These are phyloP conservation scores for Boleophthalmus pectinirostris DNA, from an alignment of 2,113 vertebrate species.

Conservation along the genomic window DNA sequence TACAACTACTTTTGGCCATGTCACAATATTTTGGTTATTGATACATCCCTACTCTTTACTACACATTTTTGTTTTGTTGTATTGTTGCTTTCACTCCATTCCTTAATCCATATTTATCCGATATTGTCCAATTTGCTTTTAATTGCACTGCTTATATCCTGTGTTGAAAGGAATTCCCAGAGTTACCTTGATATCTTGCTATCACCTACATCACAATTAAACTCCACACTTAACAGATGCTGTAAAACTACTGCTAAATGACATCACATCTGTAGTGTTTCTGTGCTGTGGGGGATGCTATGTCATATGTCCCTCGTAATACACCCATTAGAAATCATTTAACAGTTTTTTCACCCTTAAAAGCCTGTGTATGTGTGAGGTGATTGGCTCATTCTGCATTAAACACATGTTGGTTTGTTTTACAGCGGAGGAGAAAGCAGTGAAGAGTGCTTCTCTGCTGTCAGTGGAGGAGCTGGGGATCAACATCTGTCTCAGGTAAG, in stretches of 20 bases:
- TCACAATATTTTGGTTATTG: too few species aligned
- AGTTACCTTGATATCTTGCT: constrained; percentile 31
- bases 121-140: constrained; percentile 3
- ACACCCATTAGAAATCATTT: not conserved
- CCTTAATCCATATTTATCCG: not conserved
- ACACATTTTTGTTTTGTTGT: not conserved
- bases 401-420: constrained; percentile 33
- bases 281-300: not conserved
- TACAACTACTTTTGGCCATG: too few species aligned
- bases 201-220: constrained; percentile 35
- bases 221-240: constrained; percentile 14
- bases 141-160: not conserved
- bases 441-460: constrained; percentile 31
- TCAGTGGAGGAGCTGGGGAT: constrained; percentile 66
- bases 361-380: not conserved
- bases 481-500: constrained; percentile 59
- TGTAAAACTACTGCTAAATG: constrained; percentile 27
- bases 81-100: not conserved
- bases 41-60: too few species aligned
- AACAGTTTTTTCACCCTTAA: not conserved
- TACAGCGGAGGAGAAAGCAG: constrained; percentile 47
- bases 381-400: not conserved
- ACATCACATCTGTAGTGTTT: constrained; percentile 13
- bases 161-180: constrained; percentile 6
- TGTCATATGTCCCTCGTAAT: constrained; percentile 8